Evolutionary conservation across 2,113 vertebrate genomes (phyloP).

Genomic region (Peromyscus californicus): DNA sequence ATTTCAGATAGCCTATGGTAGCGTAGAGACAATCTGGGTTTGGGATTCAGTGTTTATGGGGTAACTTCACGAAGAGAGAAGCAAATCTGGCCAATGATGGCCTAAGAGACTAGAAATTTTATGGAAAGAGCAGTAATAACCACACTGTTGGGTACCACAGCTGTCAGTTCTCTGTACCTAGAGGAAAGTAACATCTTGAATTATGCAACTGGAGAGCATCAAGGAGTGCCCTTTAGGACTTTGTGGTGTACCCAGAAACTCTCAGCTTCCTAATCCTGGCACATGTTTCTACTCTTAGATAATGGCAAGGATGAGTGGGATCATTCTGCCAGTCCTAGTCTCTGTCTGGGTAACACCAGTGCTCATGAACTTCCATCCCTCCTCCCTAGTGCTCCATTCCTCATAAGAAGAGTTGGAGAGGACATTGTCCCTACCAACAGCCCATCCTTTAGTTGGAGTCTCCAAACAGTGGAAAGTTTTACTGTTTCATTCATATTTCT

Average conservation of each 20-base stretch:
- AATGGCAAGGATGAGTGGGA: not conserved
- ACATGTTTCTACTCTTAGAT: not conserved
- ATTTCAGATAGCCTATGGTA: not conserved
- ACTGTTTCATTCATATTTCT: not conserved
- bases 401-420: not conserved
- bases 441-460: not conserved
- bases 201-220: not conserved
- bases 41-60: conserved; percentile 16
- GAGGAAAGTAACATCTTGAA: not conserved
- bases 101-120: not conserved
- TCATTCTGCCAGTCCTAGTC: not conserved
- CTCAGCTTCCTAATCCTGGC: not conserved
- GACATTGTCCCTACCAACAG: not conserved
- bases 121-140: not conserved
- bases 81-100: not conserved
- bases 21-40: not conserved
- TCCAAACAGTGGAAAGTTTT: not conserved
- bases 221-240: not conserved
- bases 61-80: conserved; percentile 28
- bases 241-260: not conserved
- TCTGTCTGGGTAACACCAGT: not conserved
- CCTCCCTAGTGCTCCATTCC: not conserved
- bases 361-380: not conserved
- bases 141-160: not conserved
- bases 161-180: not conserved